Evolutionary conservation across 1,140 invertebrate genomes (phyloP).

Genomic region (Papilio aristodemus): DNA sequence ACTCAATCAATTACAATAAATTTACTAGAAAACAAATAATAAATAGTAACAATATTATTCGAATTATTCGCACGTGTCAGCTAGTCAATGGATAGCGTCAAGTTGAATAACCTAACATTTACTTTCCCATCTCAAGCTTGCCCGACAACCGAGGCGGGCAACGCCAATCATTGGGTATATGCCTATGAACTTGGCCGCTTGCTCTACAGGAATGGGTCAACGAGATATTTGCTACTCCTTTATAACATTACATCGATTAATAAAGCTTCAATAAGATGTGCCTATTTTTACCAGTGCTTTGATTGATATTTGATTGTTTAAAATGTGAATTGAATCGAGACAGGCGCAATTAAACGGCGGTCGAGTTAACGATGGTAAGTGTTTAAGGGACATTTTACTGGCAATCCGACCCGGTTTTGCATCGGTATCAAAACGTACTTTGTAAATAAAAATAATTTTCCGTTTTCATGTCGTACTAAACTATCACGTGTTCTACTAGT

Average conservation of each 20-base stretch:
- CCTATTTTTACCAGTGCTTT: slow-evolving; percentile 1
- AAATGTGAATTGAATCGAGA: slow-evolving; percentile 17
- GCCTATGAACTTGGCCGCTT: slow-evolving; percentile 24
- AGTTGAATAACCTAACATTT: slow-evolving; percentile 22
- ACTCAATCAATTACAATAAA: too few relatives aligned
- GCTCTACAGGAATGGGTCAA: slow-evolving; percentile 13
- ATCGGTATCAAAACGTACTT: not conserved
- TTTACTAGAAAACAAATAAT: not conserved
- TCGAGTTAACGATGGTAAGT: not conserved
- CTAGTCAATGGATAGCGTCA: slow-evolving; percentile 5
- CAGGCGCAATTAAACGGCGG: not conserved
- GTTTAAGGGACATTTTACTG: not conserved
- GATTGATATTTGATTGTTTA: slow-evolving; percentile 5
- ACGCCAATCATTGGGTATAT: slow-evolving; percentile 20
- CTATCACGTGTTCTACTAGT: too few relatives aligned
- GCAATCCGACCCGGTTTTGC: not conserved
- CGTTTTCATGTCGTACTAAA: too few relatives aligned
- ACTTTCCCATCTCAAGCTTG: slow-evolving; percentile 14
- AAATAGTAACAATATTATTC: not conserved
- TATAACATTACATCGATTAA: slow-evolving; percentile 14
- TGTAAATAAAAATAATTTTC: too few relatives aligned
- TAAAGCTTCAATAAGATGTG: slow-evolving; percentile 16
- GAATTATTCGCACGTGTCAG: slow-evolving; percentile 1
- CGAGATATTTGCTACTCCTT: not conserved
- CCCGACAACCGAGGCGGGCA: not conserved